Evolutionary conservation across 1,140 invertebrate species (phyloP).

Genomic region (Paraescarpia echinospica): DNA sequence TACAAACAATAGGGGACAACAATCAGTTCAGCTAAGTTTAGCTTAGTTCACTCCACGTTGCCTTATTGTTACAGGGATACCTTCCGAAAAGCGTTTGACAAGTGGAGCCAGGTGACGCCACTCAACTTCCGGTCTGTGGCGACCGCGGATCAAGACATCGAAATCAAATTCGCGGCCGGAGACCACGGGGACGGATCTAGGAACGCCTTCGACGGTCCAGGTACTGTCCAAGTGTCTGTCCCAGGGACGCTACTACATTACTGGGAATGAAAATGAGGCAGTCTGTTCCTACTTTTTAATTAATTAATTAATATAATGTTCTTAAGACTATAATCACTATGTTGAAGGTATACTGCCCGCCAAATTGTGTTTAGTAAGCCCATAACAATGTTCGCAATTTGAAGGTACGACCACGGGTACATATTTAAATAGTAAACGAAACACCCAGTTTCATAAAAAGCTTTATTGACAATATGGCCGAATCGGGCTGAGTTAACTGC

Average conservation of each 20-base stretch:
- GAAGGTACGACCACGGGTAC: too few relatives aligned
- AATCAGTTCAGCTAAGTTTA: background rate
- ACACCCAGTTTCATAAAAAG: too few relatives aligned
- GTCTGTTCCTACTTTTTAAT: too few relatives aligned
- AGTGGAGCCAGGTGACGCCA: slow-evolving; percentile 26
- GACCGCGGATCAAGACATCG: slow-evolving; percentile 13
- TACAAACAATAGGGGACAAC: background rate
- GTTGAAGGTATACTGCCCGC: too few relatives aligned
- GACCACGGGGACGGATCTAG: slow-evolving; percentile 23
- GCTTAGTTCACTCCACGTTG: background rate
- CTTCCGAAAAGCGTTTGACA: slow-evolving; percentile 22
- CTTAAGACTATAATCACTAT: too few relatives aligned
- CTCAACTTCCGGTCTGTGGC: slow-evolving; percentile 20
- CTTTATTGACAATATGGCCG: too few relatives aligned
- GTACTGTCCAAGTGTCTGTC: background rate
- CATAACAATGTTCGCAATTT: too few relatives aligned
- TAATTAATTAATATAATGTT: too few relatives aligned
- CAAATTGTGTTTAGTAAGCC: too few relatives aligned
- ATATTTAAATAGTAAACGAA: too few relatives aligned
- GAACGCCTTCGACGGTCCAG: slow-evolving; percentile 30
- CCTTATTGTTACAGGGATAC: slow-evolving; percentile 9
- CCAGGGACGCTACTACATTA: background rate
- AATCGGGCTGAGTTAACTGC: too few relatives aligned
- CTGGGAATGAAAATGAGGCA: too few relatives aligned
- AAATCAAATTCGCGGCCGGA: slow-evolving; percentile 24